These are phyloP conservation scores for Phrynocephalus versicolor DNA, from an alignment of 2,113 vertebrate species.

Conservation along the genomic window DNA sequence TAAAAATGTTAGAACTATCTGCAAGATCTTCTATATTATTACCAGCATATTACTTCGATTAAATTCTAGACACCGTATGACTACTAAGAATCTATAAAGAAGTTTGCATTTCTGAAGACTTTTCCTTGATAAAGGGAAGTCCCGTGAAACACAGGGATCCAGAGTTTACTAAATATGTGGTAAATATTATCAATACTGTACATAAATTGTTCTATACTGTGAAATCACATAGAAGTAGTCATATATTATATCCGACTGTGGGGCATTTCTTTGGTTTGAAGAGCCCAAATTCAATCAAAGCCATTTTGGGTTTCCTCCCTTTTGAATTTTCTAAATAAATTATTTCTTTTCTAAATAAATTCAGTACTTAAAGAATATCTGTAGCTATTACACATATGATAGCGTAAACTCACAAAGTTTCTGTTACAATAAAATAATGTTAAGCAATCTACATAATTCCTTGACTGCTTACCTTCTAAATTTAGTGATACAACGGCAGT, in stretches of 20 bases:
- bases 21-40: background rate
- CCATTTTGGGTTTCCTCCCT: no score
- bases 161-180: background rate
- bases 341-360: no score
- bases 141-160: constrained; percentile 29
- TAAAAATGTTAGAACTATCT: background rate
- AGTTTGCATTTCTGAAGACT: background rate
- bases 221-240: constrained; percentile 16
- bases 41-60: background rate
- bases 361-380: no score
- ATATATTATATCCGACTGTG: constrained; percentile 39
- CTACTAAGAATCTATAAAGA: background rate
- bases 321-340: no score
- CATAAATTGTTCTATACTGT: background rate
- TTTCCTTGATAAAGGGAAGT: background rate
- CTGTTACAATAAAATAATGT: no score
- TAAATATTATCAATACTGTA: background rate
- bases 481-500: constrained; percentile 79
- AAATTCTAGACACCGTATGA: no score
- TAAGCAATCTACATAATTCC: background rate
- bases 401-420: background rate
- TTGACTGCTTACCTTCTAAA: constrained; percentile 74
- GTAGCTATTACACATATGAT: no score
- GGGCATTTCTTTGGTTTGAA: constrained; percentile 26
- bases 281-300: no score